phyloP scores from a whole-genome alignment of 1,140 invertebrate species.

The Penaeus vannamei region DNA sequence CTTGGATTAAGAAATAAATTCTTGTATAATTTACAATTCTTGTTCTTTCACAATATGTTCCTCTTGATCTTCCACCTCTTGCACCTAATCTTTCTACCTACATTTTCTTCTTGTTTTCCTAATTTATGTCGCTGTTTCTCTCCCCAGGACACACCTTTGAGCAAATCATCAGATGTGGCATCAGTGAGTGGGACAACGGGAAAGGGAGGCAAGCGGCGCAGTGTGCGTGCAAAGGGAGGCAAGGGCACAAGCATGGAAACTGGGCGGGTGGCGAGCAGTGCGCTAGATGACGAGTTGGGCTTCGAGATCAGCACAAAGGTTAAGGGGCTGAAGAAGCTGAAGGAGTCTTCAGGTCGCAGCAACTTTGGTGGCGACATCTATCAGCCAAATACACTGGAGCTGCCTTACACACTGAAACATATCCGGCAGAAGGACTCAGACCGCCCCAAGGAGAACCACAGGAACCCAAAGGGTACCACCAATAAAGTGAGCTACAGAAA shows the following conservation, averaged over 20 bases:
- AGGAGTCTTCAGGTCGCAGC: constrained; percentile 61
- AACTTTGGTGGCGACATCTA: constrained; percentile 44
- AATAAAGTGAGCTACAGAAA: constrained; percentile 7
- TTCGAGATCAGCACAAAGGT: constrained; percentile 73
- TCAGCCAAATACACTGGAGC: constrained; percentile 51
- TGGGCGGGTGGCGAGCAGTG: background rate
- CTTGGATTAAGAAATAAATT: no score
- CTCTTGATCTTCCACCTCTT: background rate
- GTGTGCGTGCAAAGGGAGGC: constrained; percentile 16
- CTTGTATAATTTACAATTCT: no score
- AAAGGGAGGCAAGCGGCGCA: constrained; percentile 26
- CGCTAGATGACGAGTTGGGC: constrained; percentile 69
- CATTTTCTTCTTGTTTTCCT: constrained; percentile 3
- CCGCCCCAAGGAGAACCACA: constrained; percentile 52
- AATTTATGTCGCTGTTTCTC: constrained; percentile 55
- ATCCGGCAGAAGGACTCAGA: constrained; percentile 35
- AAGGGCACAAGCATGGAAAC: no score
- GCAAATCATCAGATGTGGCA: constrained; percentile 41
- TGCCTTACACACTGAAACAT: constrained; percentile 49
- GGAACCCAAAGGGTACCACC: background rate
- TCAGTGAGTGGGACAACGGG: constrained; percentile 11
- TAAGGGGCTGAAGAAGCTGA: constrained; percentile 72
- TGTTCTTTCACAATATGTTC: background rate
- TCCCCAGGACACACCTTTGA: constrained; percentile 31
- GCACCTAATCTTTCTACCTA: background rate